Percentiles rank a stretch among this genome's conserved stretches.
Conservation (phyloP, 2,888 invertebrate species). For the Amphipyra tragopoginis region DNA sequence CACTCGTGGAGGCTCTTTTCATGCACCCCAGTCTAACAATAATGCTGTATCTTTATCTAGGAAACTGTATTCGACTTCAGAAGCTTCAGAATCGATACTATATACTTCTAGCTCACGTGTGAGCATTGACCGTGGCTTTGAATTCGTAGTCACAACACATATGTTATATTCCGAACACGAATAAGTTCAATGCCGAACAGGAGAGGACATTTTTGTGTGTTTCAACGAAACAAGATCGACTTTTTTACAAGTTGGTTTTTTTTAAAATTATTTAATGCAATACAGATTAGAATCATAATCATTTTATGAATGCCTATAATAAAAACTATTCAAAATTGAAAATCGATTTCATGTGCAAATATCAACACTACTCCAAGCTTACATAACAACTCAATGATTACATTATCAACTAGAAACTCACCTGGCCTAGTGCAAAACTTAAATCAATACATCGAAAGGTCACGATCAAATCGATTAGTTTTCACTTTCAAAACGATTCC, state of each 20-base stretch:
- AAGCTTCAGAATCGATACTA: too few relatives aligned
- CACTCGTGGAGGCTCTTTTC: too few relatives aligned
- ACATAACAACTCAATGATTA: constrained; percentile 28
- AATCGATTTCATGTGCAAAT: not conserved
- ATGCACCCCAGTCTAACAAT: too few relatives aligned
- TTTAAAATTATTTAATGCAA: too few relatives aligned
- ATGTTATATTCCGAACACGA: constrained; percentile 6
- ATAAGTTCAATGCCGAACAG: constrained; percentile 8
- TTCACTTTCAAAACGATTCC: constrained; percentile 58
- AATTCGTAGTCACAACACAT: constrained; percentile 14
- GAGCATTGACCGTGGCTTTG: constrained; percentile 9
- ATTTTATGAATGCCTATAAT: too few relatives aligned
- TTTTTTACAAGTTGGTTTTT: too few relatives aligned
- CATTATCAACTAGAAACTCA: constrained; percentile 36
- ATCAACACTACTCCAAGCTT: constrained; percentile 14
- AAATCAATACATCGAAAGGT: constrained; percentile 71
- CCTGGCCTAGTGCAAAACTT: constrained; percentile 37
- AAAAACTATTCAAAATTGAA: too few relatives aligned
- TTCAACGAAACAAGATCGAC: too few relatives aligned
- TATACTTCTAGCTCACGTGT: constrained; percentile 24
- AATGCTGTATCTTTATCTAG: too few relatives aligned
- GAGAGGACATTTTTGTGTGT: too few relatives aligned
- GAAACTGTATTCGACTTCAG: too few relatives aligned
- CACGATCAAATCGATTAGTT: constrained; percentile 60
- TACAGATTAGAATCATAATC: too few relatives aligned